Percentiles rank a stretch among this genome's conserved stretches.
These are phyloP conservation scores for Beroe ovata DNA, from an alignment of 37 sponge, comb jelly and placozoan species.

Conservation along the genomic window DNA sequence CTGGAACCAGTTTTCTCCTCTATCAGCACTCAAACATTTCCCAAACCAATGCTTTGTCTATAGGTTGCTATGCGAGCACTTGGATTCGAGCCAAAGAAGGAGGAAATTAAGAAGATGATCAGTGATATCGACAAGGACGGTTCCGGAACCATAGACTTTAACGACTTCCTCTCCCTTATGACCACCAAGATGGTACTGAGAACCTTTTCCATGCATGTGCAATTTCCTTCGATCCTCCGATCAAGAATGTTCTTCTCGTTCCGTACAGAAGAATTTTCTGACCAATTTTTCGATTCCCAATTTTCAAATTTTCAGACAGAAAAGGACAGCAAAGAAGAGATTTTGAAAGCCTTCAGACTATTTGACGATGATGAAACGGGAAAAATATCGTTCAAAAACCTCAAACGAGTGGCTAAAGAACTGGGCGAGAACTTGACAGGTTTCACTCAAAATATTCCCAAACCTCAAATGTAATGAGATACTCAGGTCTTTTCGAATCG, in stretches of 20 bases:
- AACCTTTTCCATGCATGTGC: too few species aligned
- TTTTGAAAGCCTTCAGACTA: slow-evolving; percentile 92
- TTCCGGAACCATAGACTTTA: slow-evolving; percentile 95
- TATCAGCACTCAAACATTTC: too few species aligned
- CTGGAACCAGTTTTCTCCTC: too few species aligned
- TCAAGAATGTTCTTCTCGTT: too few species aligned
- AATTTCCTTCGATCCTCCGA: too few species aligned
- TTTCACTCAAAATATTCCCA: too few species aligned
- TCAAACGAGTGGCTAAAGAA: slow-evolving; percentile 98
- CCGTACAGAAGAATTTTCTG: too few species aligned
- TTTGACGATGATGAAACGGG: slow-evolving; percentile 99
- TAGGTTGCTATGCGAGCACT: slow-evolving; percentile 71
- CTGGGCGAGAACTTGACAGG: slow-evolving; percentile 97
- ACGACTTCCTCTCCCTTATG: slow-evolving; percentile 97
- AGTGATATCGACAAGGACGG: slow-evolving; percentile 94
- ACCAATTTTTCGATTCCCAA: too few species aligned
- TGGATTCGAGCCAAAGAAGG: slow-evolving; percentile 99
- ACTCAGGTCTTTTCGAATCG: too few species aligned
- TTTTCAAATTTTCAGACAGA: too few species aligned
- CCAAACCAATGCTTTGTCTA: too few species aligned
- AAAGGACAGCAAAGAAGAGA: slow-evolving; percentile 96
- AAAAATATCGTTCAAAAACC: slow-evolving; percentile 93
- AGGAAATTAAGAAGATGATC: slow-evolving; percentile 96
- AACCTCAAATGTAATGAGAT: too few species aligned
- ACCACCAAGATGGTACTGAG: slow-evolving; percentile 98